Conservation (phyloP, 2,888 invertebrate species). For the Drosophila anomalipes region DNA sequence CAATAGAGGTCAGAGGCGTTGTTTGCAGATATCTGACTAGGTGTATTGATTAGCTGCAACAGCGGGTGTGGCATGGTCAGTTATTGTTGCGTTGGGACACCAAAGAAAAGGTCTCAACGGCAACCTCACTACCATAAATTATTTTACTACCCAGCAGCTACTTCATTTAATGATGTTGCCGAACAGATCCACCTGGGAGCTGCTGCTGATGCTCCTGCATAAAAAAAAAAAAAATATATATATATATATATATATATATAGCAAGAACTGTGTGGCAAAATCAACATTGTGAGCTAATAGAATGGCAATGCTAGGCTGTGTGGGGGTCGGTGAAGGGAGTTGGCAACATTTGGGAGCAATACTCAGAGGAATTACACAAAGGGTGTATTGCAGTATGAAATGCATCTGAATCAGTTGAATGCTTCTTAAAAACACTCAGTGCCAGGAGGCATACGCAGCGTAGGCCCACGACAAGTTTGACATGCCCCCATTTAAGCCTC, state of each 20-base stretch:
- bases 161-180: conserved; percentile 24
- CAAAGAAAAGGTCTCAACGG: background rate
- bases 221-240: background rate
- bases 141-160: conserved; percentile 4
- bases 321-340: background rate
- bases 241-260: too few relatives aligned
- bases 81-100: conserved; percentile 1
- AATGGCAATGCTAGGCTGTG: background rate
- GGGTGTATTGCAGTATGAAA: conserved; percentile 18
- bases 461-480: conserved; percentile 42
- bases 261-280: conserved; percentile 1
- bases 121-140: conserved; percentile 3
- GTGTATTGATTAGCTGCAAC: background rate
- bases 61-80: background rate
- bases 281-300: conserved; percentile 13
- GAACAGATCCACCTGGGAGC: conserved; percentile 16
- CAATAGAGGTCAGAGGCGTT: background rate
- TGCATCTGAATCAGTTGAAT: conserved; percentile 20
- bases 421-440: conserved; percentile 5
- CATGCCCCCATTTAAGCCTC: background rate
- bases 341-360: conserved; percentile 11
- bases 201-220: background rate
- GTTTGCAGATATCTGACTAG: background rate
- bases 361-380: conserved; percentile 21
- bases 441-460: conserved; percentile 35